Base-by-base conservation (phyloP, 2,888 invertebrate genomes). In the Xanthostigma xanthostigma region DNA sequence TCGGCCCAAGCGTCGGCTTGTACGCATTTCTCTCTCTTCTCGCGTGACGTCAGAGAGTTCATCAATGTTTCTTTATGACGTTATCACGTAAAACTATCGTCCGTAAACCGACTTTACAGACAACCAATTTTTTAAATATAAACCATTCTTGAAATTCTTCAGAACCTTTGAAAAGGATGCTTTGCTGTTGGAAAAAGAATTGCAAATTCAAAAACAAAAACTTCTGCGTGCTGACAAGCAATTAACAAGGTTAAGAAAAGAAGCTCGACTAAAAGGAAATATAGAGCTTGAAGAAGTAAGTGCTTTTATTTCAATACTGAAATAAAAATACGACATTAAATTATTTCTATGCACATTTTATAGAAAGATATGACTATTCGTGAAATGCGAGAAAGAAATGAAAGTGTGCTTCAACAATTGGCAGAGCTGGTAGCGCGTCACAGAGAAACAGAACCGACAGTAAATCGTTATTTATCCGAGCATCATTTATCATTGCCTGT, bases 371-470 rank as follows among this genome's bases (percentile, higher is more conserved):
- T 80, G 33, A 68, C 69, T 44, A 62, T 76, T 9, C 69, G 74
- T 13, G 76, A 78, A 55, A 56, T 79, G n/a, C 72, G 73, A 58
- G 75, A 76, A 51, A 69, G 73, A 12, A 81, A 80, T 57, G 67
- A 68, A 17, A 64, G 66, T 43, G 73, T 70, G 1, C 59, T 79
- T 3, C 74, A 78, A 55, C 67, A 74, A 43, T 59, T 81, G 10
- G 63, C 70, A 1, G 76, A 78, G 57, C 65, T 79, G 53, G 63
- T 66, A 2, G 61, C 49, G 4, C 48, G 53, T 6, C 56, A 58
- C 47, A 52, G 57, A 14, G 65, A 65, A 45, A 55, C 61, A 45
- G 53, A 55, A 11, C 62, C 64, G 8, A 46, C 58, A 13, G 57
- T 68, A 17, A 52, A 53, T n/a, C 58, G 58, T 27, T 64, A 64